Evolutionary conservation across 2,113 vertebrate genomes (phyloP).

Genomic region (Pteropus alecto): DNA sequence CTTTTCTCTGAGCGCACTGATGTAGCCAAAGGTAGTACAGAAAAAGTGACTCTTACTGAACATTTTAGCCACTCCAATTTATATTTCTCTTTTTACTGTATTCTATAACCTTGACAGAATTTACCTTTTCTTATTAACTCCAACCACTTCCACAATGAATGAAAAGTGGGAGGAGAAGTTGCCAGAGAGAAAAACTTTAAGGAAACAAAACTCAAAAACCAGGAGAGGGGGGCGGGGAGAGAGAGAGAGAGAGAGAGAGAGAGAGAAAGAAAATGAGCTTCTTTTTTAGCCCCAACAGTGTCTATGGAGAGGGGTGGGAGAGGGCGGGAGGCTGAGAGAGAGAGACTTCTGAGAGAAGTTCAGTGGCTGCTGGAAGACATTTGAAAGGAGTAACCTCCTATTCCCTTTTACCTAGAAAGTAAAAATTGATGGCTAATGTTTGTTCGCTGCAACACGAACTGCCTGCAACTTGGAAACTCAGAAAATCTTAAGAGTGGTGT

Average conservation of each 20-base stretch:
- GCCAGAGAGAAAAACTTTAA: background rate
- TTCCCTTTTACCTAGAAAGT: constrained; percentile 27
- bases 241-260: background rate
- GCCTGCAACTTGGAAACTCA: background rate
- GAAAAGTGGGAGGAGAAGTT: background rate
- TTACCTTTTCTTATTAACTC: constrained; percentile 12
- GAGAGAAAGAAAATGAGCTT: background rate
- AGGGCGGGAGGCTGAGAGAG: too few relatives aligned
- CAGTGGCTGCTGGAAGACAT: background rate
- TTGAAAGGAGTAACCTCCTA: background rate
- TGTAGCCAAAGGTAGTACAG: background rate
- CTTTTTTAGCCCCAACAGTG: too few relatives aligned
- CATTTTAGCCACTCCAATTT: background rate
- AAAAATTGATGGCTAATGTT: constrained; percentile 14
- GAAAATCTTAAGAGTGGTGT: constrained; percentile 23
- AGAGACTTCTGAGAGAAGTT: constrained; percentile 9
- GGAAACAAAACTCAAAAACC: background rate
- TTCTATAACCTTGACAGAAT: background rate
- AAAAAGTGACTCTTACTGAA: constrained; percentile 8
- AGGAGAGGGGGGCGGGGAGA: background rate
- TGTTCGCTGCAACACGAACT: background rate
- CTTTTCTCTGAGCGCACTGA: constrained; percentile 17
- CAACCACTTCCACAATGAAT: background rate
- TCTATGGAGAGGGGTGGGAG: too few relatives aligned
- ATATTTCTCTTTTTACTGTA: background rate